Evolutionary conservation across 2,888 invertebrate genomes (phyloP), one percentile per base, ranked within the genome.

Genomic region (Marronus borbonicus): DNA sequence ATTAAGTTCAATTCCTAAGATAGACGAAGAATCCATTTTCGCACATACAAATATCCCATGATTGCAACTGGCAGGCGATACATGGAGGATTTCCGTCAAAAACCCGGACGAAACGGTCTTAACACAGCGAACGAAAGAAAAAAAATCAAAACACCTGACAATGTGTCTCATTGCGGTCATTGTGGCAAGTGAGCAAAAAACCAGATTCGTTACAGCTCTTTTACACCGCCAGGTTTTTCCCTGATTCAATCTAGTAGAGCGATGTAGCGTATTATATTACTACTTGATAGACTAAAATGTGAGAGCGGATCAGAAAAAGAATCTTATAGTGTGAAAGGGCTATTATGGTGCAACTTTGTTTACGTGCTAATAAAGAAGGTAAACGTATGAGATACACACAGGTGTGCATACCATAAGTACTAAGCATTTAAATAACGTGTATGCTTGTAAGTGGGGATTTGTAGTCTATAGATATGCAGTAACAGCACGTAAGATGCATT

Each of bases 301-400:
- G 44, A 44, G 44, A 44, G 44, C 44, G 44, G 8, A 44, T 44
- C 44, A 44, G 44, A 44, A 44, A 44, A 44, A 12, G 44, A 8
- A 44, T 44, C 44, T 44, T 12, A 44, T 44, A 44, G 44, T 44
- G 44, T 44, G 44, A 44, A 44, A 44, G 44, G 44, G 44, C 44
- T 44, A 44, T 44, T 44, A 44, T 74, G 74, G 79, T 77, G 76
- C 79, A 66, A 76, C 68, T 76, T 76, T 76, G 76, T 79, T 79
- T 79, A 74, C 76, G 76, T 74, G 79, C 76, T 79, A 79, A 79
- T 79, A 79, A 79, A 79, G 79, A 79, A 79, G 65, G 79, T 65
- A 79, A 79, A 79, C 79, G 76, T 79, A 76, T 66, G 78, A 50
- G 76, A 72, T 76, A 79, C 76, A 79, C 76, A 79, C 78, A 79